Conservation (phyloP, 2,113 vertebrate species). For the Anarhynchus alexandrinus region DNA sequence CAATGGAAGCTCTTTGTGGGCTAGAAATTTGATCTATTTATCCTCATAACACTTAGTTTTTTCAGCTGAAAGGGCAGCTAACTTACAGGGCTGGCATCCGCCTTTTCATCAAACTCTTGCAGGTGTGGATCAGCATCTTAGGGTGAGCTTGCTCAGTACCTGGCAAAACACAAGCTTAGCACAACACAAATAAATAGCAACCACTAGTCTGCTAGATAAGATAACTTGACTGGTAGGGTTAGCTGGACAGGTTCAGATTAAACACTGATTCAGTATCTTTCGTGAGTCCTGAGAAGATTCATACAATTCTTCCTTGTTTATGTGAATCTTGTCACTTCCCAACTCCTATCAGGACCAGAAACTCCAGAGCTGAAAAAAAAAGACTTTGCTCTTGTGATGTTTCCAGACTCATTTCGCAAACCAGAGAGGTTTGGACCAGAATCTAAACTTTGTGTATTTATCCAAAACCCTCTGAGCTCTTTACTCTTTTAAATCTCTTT, state of each 20-base stretch:
- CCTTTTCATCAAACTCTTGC: not conserved
- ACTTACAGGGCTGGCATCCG: not conserved
- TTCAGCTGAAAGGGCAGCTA: not conserved
- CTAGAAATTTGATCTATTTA: not conserved
- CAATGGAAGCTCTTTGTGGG: not conserved
- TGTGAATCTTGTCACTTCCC: not conserved
- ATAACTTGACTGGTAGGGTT: not conserved
- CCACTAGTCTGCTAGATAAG: not conserved
- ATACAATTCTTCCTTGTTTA: not conserved
- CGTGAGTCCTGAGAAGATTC: not conserved
- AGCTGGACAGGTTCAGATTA: not conserved
- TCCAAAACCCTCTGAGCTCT: conserved; percentile 42
- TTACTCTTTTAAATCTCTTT: conserved; percentile 55
- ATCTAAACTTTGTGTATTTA: conserved; percentile 43
- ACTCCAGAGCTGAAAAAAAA: not conserved
- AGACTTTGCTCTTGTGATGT: conserved; percentile 9
- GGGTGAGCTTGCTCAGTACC: not conserved
- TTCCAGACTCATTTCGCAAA: conserved; percentile 57
- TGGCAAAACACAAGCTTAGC: not conserved
- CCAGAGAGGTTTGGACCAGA: conserved; percentile 58
- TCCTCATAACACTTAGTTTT: not conserved
- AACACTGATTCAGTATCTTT: not conserved
- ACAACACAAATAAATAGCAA: not conserved
- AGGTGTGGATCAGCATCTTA: not conserved
- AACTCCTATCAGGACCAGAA: conserved; percentile 2